Evolutionary conservation across 2,888 invertebrate species (phyloP).

Genomic region (Eupithecia tripunctaria): DNA sequence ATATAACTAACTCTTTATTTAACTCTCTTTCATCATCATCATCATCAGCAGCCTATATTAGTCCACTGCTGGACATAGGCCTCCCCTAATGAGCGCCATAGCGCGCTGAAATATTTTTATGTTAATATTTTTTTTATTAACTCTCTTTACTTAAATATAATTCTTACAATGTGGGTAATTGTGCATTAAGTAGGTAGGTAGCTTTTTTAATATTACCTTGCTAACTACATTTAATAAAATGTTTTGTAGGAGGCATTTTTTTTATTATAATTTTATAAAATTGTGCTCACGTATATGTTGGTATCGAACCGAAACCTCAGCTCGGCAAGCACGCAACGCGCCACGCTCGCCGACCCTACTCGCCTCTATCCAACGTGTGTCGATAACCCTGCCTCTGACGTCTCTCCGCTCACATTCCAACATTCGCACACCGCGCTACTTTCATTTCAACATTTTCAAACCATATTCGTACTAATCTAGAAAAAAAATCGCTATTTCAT

Average conservation of each 20-base stretch:
- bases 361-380: constrained; percentile 68
- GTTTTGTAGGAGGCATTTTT: neutral
- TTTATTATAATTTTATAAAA: neutral
- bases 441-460: constrained; percentile 44
- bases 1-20: too few species aligned
- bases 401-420: constrained; percentile 76
- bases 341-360: constrained; percentile 47
- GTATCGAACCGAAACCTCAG: constrained; percentile 75
- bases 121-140: too few species aligned
- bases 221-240: neutral
- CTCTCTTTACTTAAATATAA: too few species aligned
- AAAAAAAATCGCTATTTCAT: constrained; percentile 14
- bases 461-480: constrained; percentile 10
- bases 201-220: too few species aligned
- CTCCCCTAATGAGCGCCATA: too few species aligned
- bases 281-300: constrained; percentile 53
- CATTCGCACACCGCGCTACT: constrained; percentile 65
- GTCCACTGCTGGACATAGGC: too few species aligned
- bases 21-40: too few species aligned
- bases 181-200: neutral
- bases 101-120: too few species aligned
- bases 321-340: constrained; percentile 60
- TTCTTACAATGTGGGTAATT: too few species aligned
- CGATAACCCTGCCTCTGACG: constrained; percentile 82
- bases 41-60: too few species aligned